These are phyloP conservation scores for Eilema griseolum DNA, from an alignment of 2,888 invertebrate genomes.

Conservation along the genomic window DNA sequence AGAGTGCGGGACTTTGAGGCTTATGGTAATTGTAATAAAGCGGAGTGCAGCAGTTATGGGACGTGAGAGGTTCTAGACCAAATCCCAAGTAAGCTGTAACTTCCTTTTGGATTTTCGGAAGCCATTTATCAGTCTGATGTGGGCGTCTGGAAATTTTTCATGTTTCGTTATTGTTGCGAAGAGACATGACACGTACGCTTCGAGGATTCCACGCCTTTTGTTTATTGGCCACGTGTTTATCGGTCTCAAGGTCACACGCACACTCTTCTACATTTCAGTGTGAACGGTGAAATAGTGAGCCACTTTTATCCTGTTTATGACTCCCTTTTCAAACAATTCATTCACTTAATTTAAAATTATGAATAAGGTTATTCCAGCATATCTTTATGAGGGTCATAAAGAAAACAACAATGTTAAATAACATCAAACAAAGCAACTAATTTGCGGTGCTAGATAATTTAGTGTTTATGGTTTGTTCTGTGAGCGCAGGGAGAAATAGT, in stretches of 20 bases:
- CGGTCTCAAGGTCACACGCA: constrained; percentile 59
- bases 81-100: constrained; percentile 88
- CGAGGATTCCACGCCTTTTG: constrained; percentile 69
- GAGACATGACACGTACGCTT: constrained; percentile 80
- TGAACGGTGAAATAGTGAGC: constrained; percentile 30
- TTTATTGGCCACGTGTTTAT: constrained; percentile 73
- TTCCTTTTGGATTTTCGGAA: constrained; percentile 88
- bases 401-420: constrained; percentile 52
- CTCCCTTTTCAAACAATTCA: constrained; percentile 41
- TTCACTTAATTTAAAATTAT: constrained; percentile 38
- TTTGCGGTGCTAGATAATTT: constrained; percentile 68
- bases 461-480: constrained; percentile 70
- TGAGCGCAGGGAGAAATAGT: constrained; percentile 69
- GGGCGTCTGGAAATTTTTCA: constrained; percentile 87
- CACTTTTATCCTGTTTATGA: constrained; percentile 34
- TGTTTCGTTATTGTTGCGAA: constrained; percentile 85
- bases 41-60: constrained; percentile 87
- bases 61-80: constrained; percentile 88
- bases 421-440: constrained; percentile 57
- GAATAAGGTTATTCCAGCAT: constrained; percentile 27
- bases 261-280: constrained; percentile 36
- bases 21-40: constrained; percentile 88
- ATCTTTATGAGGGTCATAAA: constrained; percentile 51
- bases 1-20: constrained; percentile 87
- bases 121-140: constrained; percentile 88